Percentiles rank a stretch among this genome's conserved stretches.
phyloP scores from a whole-genome alignment of 1,140 invertebrate genomes.

The Nasonia longicornis region DNA sequence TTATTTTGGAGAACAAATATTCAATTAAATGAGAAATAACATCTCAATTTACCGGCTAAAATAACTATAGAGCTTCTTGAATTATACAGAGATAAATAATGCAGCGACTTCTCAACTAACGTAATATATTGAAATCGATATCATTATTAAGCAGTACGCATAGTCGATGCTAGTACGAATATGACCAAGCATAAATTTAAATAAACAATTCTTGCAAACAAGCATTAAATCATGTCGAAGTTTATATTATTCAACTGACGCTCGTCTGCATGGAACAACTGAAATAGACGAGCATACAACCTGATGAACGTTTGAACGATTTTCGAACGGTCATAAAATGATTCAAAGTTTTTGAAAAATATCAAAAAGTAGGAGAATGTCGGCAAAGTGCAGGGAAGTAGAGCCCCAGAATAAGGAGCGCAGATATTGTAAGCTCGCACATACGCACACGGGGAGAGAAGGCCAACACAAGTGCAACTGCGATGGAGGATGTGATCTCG shows the following conservation, averaged over 20 bases:
- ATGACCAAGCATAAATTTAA: too few relatives aligned
- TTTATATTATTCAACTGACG: too few relatives aligned
- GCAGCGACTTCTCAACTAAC: background rate
- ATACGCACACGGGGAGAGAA: background rate
- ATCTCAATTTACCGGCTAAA: background rate
- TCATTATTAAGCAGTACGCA: too few relatives aligned
- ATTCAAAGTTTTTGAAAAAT: too few relatives aligned
- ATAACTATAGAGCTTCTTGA: background rate
- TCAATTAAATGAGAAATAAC: background rate
- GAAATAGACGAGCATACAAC: too few relatives aligned
- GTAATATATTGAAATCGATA: background rate
- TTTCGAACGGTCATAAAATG: too few relatives aligned
- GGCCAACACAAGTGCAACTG: background rate
- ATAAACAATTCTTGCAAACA: too few relatives aligned
- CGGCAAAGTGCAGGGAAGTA: background rate
- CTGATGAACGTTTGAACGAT: too few relatives aligned
- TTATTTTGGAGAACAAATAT: background rate
- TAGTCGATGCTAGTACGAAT: too few relatives aligned
- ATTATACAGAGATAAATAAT: too few relatives aligned
- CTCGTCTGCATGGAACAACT: too few relatives aligned
- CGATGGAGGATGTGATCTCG: slow-evolving; percentile 27
- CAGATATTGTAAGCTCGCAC: background rate
- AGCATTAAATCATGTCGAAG: too few relatives aligned
- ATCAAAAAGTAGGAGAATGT: background rate
- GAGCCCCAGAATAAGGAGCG: slow-evolving; percentile 31